Evolutionary conservation across 2,797 vertebrate species (phyloP), one percentile per base, ranked within the genome.

Genomic region (Garrulus glandarius): DNA sequence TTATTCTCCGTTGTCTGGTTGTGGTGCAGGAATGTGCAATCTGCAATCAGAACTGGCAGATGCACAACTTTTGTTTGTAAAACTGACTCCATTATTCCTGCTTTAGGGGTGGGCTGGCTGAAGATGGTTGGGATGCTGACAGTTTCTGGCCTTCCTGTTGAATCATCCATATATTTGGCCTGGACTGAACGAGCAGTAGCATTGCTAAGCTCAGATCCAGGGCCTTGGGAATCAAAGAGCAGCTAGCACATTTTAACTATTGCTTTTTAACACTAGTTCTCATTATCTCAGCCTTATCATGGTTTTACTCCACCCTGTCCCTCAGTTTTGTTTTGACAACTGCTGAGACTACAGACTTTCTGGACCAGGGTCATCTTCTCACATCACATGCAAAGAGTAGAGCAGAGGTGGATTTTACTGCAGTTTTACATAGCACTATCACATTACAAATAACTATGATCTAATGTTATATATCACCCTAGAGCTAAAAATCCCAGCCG

Each of bases 401-500:
- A 68, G 74, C 70, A 89, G 77, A 90, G 56, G 59, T 60, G 68
- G 3, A 63, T 95, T 95, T 90, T 61, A 34, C 27, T 88, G 83
- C 41, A 90, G 83, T 59, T 87, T 88, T 84, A 87, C 92, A 79
- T 76, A 84, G 74, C 59, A 46, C 63, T 90, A 90, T 90, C 52
- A 30, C 71, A 47, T 95, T 94, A 92, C 89, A 84, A 92, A 88
- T 72, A 88, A 83, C 91, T 70, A 74, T 96, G 92, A 94, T 90
- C 95, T 96, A 89, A 95, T 92, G 75, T 89, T 96, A 87, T 96
- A 77, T 83, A 92, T 96, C 91, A 89, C 67, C 81, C 84, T 36
- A 37, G 67, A 92, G 71, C 75, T 95, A 94, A 95, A 95, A 94
- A 91, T 93, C 84, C 86, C 56, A 84, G 60, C 86, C 10, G 0